phyloP scores from a whole-genome alignment of 2,797 vertebrate genomes.

The Dallia pectoralis region DNA sequence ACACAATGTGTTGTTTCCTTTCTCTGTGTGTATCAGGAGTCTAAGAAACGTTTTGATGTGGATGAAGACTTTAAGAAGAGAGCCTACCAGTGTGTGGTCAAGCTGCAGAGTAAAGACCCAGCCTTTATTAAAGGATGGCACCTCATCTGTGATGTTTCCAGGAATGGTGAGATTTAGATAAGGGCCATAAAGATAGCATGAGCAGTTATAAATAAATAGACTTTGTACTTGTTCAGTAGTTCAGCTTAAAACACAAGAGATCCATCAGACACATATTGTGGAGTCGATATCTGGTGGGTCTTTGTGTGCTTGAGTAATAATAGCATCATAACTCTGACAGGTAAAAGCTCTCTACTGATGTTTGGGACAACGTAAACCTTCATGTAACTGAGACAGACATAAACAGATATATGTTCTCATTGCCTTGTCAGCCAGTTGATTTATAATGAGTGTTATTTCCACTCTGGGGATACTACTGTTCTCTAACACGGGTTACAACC shows the following conservation, averaged over 20 bases:
- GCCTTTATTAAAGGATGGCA: constrained; percentile 92
- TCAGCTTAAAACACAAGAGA: neutral
- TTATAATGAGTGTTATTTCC: neutral
- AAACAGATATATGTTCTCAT: neutral
- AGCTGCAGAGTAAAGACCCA: constrained; percentile 89
- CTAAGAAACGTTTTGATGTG: constrained; percentile 94
- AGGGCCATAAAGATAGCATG: neutral
- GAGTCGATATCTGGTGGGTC: too few relatives aligned
- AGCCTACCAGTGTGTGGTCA: constrained; percentile 92
- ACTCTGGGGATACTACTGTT: neutral
- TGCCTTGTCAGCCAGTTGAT: neutral
- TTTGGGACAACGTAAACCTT: neutral
- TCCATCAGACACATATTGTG: neutral
- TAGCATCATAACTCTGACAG: neutral
- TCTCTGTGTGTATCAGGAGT: constrained; percentile 77
- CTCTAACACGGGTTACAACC: too few relatives aligned
- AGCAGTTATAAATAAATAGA: neutral
- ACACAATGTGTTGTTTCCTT: constrained; percentile 5
- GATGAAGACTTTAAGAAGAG: constrained; percentile 95
- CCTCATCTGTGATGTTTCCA: constrained; percentile 93
- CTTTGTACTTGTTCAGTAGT: neutral
- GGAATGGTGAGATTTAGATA: constrained; percentile 73
- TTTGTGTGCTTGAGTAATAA: neutral
- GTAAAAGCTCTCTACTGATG: neutral
- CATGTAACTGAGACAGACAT: neutral